These are phyloP conservation scores for Hypocryptadius cinnamomeus DNA, from an alignment of 2,113 vertebrate genomes.

Conservation along the genomic window DNA sequence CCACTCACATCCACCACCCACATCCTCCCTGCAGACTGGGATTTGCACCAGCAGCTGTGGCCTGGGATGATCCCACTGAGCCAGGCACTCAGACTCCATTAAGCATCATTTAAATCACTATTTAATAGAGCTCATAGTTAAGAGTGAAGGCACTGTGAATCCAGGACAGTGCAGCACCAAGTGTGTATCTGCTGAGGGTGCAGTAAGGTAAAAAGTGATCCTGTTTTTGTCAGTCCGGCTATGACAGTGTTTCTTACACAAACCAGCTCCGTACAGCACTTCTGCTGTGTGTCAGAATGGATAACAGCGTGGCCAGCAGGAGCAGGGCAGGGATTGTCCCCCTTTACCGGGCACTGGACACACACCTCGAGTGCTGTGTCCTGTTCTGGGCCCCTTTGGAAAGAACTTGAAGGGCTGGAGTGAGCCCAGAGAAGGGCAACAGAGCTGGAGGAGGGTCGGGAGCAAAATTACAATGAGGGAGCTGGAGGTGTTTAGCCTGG, in stretches of 20 bases:
- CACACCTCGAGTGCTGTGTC: background rate
- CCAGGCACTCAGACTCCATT: background rate
- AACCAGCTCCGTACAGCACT: accelerated
- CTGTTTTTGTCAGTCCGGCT: accelerated
- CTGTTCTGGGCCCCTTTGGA: background rate
- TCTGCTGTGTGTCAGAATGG: background rate
- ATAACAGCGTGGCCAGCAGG: background rate
- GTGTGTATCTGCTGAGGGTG: accelerated
- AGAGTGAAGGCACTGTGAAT: background rate
- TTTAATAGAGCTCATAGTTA: background rate
- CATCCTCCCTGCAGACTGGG: background rate
- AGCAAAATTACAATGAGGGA: background rate
- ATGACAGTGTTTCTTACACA: no score
- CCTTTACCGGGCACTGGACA: background rate
- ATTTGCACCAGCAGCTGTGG: background rate
- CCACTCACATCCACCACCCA: background rate
- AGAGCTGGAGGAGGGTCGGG: background rate
- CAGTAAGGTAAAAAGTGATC: background rate
- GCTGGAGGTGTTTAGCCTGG: background rate
- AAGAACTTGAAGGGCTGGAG: background rate
- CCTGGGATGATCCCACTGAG: background rate
- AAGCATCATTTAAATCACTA: background rate
- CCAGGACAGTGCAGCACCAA: background rate
- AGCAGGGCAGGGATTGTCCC: background rate
- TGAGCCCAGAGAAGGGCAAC: background rate